Base-by-base conservation (phyloP, 2,888 invertebrate genomes). In the Plebejus anna region DNA sequence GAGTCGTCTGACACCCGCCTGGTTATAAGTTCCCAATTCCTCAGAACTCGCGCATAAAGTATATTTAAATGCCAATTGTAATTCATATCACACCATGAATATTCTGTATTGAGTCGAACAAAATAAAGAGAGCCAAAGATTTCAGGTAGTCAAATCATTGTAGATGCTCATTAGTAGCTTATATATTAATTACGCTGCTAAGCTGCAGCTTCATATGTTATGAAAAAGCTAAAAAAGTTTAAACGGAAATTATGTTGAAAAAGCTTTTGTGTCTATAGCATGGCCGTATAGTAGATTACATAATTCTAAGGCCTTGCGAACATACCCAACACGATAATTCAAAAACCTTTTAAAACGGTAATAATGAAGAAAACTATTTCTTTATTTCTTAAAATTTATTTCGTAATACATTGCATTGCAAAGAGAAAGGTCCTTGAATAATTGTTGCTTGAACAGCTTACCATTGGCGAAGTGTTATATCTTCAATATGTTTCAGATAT, bases 401-500 rank as follows among this genome's bases (percentile, higher is more conserved):
- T 47, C 9, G 47, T 47, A 9, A 11, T 47, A 47, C 2, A 47
- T 47, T 47, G 9, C 47, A 47, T 9, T 47, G 55, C 55, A 16
- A 55, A 11, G 11, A 61, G 0, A 61, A 61, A 61, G 61, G 61
- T 61, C 11, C 28, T 61, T 61, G 28, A 61, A 61, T 73, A n/a
- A 76, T 75, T 75, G 70, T 77, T 7, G 76, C 71, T 71, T 61
- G 9, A 61, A 61, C 13, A 47, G 28, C 28, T 42, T 51, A 22
- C 47, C 42, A 6, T 32, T 55, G 28, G 32, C 73, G 55, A 73
- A 73, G 73, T 55, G 32, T 73, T 73, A 73, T 73, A 73, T 55
- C 73, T 73, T 51, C 83, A 85, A 85, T 90, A 81, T 93, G 88
- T 95, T 96, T 90, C 95, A 96, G 96, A 96, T 95, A 96, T 96